Base-by-base conservation (phyloP, 1,140 invertebrate species). In the Anastrepha obliqua region DNA sequence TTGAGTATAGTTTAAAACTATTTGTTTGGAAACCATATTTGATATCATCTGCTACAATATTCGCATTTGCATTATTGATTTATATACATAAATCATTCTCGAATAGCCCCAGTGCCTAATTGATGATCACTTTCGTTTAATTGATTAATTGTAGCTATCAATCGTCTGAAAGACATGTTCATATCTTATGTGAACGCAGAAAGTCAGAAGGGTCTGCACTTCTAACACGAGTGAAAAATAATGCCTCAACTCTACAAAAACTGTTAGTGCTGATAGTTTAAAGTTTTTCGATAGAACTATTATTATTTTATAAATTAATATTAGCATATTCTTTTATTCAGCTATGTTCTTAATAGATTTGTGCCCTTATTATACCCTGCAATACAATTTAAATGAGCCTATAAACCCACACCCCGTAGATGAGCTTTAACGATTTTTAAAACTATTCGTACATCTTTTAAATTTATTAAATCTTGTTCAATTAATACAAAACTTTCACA, bases 181-280 rank as follows among this genome's bases (percentile, higher is more conserved):
- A 81, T 58, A 81, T 81, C 74, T 55, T 81, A 81, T 58, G 74
- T 81, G 74, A 81, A 81, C 74, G 74, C 74, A 42, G 74, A 55
- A 81, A 81, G n/a, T 81, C 74, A 81, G 74, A 81, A 81, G 74
- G 74, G 17, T 81, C 74, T 13, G 74, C 74, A n/a, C 74, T 81
- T 55, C 47, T 81, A 81, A 20, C 47, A 20, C 74, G 74, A 9
- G 42, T 81, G 74, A 81, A 81, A 81, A 81, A 81, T 29, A 81
- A 81, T 81, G n/a, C 74, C 74, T 20, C 74, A 11, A 55, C 74
- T 51, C 74, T 81, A 81, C 74, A 81, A 55, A 81, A 81, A 81
- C 74, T 81, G 74, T 81, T 81, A 81, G 74, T 81, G 74, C 74
- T 81, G 47, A 81, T 55, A 81, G 47, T 81, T 81, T 81, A 8